These are phyloP conservation scores for Ischnura elegans DNA, from an alignment of 2,888 invertebrate genomes.

Conservation along the genomic window DNA sequence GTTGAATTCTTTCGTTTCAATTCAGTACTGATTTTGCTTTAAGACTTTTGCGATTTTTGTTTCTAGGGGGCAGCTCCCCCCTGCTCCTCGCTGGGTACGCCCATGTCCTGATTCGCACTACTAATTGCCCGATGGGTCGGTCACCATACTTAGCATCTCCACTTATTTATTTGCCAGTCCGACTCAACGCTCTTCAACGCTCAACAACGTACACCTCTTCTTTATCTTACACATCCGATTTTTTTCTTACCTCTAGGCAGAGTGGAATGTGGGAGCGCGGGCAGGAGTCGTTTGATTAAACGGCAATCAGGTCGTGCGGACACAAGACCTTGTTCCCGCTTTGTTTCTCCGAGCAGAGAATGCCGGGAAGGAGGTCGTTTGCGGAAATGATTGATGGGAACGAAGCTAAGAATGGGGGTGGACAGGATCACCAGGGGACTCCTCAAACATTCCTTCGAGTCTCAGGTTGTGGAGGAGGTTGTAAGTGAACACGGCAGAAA, in stretches of 20 bases:
- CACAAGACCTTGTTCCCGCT: conserved; percentile 4
- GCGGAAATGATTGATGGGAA: conserved; percentile 12
- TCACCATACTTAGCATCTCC: too few relatives aligned
- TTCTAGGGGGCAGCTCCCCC: too few relatives aligned
- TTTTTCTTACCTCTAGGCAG: neutral
- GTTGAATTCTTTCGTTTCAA: too few relatives aligned
- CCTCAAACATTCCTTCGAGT: neutral
- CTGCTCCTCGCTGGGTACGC: too few relatives aligned
- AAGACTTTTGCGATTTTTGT: too few relatives aligned
- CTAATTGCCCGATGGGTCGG: too few relatives aligned
- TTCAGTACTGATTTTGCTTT: too few relatives aligned
- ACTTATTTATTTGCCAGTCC: too few relatives aligned
- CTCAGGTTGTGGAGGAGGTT: neutral
- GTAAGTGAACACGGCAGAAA: neutral
- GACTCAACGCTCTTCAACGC: too few relatives aligned
- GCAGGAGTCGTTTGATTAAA: conserved; percentile 43
- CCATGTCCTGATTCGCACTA: too few relatives aligned
- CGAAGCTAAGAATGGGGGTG: neutral
- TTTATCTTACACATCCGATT: neutral
- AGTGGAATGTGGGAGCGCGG: conserved; percentile 13
- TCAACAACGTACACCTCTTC: too few relatives aligned
- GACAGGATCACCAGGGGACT: neutral
- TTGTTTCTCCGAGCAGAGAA: conserved; percentile 13
- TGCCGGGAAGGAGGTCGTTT: neutral
- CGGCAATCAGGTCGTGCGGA: conserved; percentile 39